Percentiles rank a stretch among this genome's conserved stretches.
phyloP scores from a whole-genome alignment of 2,888 invertebrate species.

The Gymnosoma rotundatum region DNA sequence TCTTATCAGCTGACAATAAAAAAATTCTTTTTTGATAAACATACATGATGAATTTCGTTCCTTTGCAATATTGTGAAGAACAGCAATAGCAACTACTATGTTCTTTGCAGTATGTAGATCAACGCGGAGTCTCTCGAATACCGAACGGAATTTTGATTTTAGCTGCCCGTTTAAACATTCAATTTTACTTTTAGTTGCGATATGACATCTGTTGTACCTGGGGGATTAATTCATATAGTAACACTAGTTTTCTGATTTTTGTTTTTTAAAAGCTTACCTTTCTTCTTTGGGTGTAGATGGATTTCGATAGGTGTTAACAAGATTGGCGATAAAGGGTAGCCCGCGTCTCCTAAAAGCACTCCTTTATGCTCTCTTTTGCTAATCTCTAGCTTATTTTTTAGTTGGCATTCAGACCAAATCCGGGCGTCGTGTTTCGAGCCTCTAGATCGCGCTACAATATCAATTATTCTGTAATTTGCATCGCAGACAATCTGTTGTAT shows the following conservation, averaged over 20 bases:
- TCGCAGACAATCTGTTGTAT: conserved; percentile 2
- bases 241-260: too few relatives aligned
- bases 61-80: conserved; percentile 36
- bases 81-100: conserved; percentile 27
- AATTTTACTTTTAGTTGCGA: conserved; percentile 51
- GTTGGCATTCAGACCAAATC: conserved; percentile 21
- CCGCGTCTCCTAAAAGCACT: conserved; percentile 50
- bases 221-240: too few relatives aligned
- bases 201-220: conserved; percentile 54
- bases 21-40: background rate
- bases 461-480: background rate
- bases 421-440: conserved; percentile 14
- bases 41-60: conserved; percentile 29
- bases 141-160: conserved; percentile 44
- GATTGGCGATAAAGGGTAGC: conserved; percentile 54
- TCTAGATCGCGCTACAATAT: conserved; percentile 14
- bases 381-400: conserved; percentile 39
- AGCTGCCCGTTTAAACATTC: conserved; percentile 50
- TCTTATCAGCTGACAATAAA: too few relatives aligned
- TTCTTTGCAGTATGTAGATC: conserved; percentile 54
- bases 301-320: conserved; percentile 53
- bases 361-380: conserved; percentile 45
- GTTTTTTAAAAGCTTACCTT: conserved; percentile 34
- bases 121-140: conserved; percentile 54
- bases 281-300: conserved; percentile 50